These are phyloP conservation scores for Hydrocynus forskahlii DNA, from an alignment of 2,797 vertebrate species.

Conservation along the genomic window DNA sequence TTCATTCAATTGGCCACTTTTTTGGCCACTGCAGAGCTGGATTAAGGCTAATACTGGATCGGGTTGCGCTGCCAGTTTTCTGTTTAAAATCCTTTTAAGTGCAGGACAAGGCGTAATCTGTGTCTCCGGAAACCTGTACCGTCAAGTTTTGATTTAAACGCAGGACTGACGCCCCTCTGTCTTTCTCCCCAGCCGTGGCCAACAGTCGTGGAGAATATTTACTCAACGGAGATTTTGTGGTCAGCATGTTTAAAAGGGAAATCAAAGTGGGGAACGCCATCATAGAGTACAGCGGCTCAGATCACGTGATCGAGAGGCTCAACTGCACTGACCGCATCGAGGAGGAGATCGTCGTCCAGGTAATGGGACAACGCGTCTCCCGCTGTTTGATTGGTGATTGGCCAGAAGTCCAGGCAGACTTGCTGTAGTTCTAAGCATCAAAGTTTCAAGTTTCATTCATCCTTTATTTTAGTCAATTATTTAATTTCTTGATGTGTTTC, in stretches of 20 bases:
- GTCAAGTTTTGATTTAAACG: neutral
- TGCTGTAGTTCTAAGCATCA: neutral
- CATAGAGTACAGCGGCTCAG: conserved; percentile 96
- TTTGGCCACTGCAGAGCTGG: neutral
- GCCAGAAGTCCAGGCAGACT: neutral
- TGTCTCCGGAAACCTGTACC: neutral
- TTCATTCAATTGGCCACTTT: neutral
- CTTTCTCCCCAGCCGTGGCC: conserved; percentile 85
- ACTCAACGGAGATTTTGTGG: conserved; percentile 97
- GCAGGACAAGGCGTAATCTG: neutral
- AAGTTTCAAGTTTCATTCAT: too few relatives aligned
- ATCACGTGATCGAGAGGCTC: conserved; percentile 92
- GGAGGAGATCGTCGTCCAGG: conserved; percentile 94
- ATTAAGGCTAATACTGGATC: neutral
- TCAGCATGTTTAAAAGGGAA: conserved; percentile 99
- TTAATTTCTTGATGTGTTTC: too few relatives aligned
- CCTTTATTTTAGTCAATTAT: too few relatives aligned
- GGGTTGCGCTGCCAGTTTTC: neutral
- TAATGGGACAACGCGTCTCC: conserved; percentile 64
- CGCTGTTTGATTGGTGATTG: neutral
- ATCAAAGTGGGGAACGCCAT: conserved; percentile 91
- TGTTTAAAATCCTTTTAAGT: neutral
- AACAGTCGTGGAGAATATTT: conserved; percentile 94
- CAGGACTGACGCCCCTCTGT: conserved; percentile 14
- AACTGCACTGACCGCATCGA: conserved; percentile 96